Base-by-base conservation (phyloP, 2,797 vertebrate species). In the Coccyzus lansbergi region DNA sequence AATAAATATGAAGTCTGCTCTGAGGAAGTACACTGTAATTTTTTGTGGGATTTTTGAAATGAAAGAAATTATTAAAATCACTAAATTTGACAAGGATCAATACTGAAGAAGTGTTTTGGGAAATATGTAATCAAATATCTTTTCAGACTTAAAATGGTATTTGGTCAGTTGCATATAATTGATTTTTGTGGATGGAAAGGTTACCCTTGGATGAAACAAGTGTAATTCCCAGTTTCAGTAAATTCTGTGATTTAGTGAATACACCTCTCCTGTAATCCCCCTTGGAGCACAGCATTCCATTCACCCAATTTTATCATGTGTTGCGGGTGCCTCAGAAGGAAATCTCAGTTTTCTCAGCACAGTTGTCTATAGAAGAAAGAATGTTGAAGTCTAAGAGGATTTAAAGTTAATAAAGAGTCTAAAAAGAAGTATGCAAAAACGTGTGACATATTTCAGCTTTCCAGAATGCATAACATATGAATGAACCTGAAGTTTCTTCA, bases 261-360 rank as follows among this genome's bases (percentile, higher is more conserved):
- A 29, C 44, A 88, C 34, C 15, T 85, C 87, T 90, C 74, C 42
- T 83, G 36, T 94, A 95, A 94, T 89, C 63, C 34, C 84, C 20
- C 94, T 93, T 91, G 69, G 44, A 63, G 46, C 15, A 90, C 33
- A 86, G 71, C 88, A 93, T 89, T 95, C 51, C 16, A 82, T 92
- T 96, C 28, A 51, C 89, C 58, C 85, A 25, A 77, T 28, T 79
- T 77, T 84, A 82, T 79, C 68, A 60, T 51, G 72, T 34, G 62
- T 17, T 88, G 25, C 67, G 55, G 68, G 29, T 20, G 36, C 78
- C 82, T 91, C 58, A 69, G 42, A 92, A 80, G 75, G 63, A 96
- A 94, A 94, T 78, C n/a, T 25, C 72, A 48, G 60, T 31, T 84
- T 67, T 33, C 42, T 42, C 21, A 84, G 20, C 49, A 60, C 4